Conservation (phyloP, 2,888 invertebrate genomes). For the Ormyrus rosae region DNA sequence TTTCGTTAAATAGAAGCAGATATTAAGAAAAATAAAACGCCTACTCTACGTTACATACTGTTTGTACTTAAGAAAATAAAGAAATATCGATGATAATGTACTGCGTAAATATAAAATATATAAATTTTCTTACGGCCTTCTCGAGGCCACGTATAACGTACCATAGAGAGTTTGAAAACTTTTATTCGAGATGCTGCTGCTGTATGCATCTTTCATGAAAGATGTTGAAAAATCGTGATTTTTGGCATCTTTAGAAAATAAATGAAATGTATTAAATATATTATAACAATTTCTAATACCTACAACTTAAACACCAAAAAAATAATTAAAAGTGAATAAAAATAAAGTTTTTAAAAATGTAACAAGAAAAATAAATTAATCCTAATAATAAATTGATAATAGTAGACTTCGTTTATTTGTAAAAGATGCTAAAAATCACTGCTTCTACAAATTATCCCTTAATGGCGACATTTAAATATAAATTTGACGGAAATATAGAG, state of each 20-base stretch:
- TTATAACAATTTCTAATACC: too few relatives aligned
- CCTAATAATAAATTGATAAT: too few relatives aligned
- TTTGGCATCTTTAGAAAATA: too few relatives aligned
- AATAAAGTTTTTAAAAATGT: too few relatives aligned
- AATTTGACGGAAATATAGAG: conserved; percentile 25
- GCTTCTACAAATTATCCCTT: too few relatives aligned
- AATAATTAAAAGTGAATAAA: not conserved
- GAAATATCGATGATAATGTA: conserved; percentile 45
- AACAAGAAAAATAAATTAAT: too few relatives aligned
- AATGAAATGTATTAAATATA: too few relatives aligned
- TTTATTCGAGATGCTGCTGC: conserved; percentile 33
- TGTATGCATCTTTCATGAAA: conserved; percentile 25
- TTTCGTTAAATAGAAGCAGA: conserved; percentile 36
- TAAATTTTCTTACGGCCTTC: conserved; percentile 56
- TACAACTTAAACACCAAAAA: conserved; percentile 13
- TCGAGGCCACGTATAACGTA: conserved; percentile 45
- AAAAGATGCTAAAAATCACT: too few relatives aligned
- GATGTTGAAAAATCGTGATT: not conserved
- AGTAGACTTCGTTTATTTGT: too few relatives aligned
- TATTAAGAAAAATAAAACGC: conserved; percentile 45
- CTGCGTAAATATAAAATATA: conserved; percentile 47
- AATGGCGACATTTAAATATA: not conserved
- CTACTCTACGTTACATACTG: conserved; percentile 48
- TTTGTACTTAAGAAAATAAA: conserved; percentile 45
- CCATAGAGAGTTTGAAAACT: conserved; percentile 40